Conservation (phyloP, 2,888 invertebrate species). For the Acleris literana region DNA sequence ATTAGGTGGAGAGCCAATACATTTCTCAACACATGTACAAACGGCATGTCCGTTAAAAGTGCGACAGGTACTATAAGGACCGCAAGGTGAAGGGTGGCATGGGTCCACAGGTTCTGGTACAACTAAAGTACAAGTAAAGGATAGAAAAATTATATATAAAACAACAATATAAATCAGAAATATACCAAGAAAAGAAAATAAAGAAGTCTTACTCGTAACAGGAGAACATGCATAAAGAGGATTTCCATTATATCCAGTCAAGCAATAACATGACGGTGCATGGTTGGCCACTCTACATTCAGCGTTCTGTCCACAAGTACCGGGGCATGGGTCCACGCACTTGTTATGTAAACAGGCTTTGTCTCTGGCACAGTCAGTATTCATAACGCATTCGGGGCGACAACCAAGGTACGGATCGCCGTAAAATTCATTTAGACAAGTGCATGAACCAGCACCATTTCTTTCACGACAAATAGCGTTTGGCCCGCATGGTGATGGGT, state of each 20-base stretch:
- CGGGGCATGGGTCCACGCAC: slow-evolving; percentile 91
- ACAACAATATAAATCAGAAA: slow-evolving; percentile 51
- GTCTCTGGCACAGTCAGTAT: slow-evolving; percentile 88
- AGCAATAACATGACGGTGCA: slow-evolving; percentile 90
- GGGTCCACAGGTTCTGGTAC: slow-evolving; percentile 83
- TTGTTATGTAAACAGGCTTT: slow-evolving; percentile 90
- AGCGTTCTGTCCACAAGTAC: slow-evolving; percentile 90
- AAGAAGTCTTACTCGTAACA: slow-evolving; percentile 83
- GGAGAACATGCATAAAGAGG: slow-evolving; percentile 86
- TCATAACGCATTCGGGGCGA: slow-evolving; percentile 91
- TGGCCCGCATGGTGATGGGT: slow-evolving; percentile 90
- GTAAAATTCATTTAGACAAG: slow-evolving; percentile 88
- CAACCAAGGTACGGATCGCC: slow-evolving; percentile 92
- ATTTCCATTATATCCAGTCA: slow-evolving; percentile 88
- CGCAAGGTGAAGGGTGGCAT: slow-evolving; percentile 91
- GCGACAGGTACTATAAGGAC: slow-evolving; percentile 90
- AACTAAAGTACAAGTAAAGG: slow-evolving; percentile 65
- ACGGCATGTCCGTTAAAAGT: slow-evolving; percentile 88
- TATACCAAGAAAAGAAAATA: slow-evolving; percentile 55
- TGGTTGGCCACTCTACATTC: slow-evolving; percentile 90
- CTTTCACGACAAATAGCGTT: slow-evolving; percentile 90
- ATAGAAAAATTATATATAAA: slow-evolving; percentile 56
- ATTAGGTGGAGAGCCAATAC: slow-evolving; percentile 89
- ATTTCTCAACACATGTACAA: slow-evolving; percentile 89
- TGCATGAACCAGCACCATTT: slow-evolving; percentile 90